A percentile compares a stretch with the other conserved stretches of the same genome.
These are phyloP conservation scores for Cyrtodaria siliqua DNA, from an alignment of 2,888 invertebrate genomes.

Conservation along the genomic window DNA sequence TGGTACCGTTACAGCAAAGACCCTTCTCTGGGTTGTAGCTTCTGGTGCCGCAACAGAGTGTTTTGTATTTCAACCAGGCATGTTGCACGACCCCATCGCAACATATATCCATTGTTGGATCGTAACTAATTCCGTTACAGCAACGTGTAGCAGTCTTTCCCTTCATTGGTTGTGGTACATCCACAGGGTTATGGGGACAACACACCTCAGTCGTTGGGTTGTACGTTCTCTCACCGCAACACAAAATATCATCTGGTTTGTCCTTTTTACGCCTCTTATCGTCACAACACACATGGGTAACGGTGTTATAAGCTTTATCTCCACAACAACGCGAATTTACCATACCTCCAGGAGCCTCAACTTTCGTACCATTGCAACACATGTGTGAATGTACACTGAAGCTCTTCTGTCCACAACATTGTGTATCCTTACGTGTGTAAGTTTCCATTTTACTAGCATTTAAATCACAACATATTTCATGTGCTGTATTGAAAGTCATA, in stretches of 20 bases:
- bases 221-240: conserved; percentile 45
- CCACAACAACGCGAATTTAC: conserved; percentile 46
- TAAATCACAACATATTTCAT: conserved; percentile 50
- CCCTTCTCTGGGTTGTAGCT: conserved; percentile 60
- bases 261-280: conserved; percentile 36
- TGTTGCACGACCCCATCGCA: conserved; percentile 55
- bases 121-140: conserved; percentile 45
- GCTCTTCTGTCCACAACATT: conserved; percentile 37
- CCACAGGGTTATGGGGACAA: conserved; percentile 33
- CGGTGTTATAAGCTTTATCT: conserved; percentile 36
- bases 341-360: conserved; percentile 33
- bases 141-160: conserved; percentile 41
- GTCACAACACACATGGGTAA: conserved; percentile 39
- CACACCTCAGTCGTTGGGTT: conserved; percentile 52
- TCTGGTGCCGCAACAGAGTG: conserved; percentile 44
- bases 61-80: conserved; percentile 44
- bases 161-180: conserved; percentile 43
- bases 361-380: conserved; percentile 38
- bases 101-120: conserved; percentile 50
- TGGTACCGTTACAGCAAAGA: conserved; percentile 46
- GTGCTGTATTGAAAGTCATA: conserved; percentile 36
- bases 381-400: conserved; percentile 36
- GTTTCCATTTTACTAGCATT: conserved; percentile 25
- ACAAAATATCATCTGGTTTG: conserved; percentile 41
- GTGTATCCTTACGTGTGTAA: conserved; percentile 28